These are phyloP conservation scores for Cynodonichthys magdalenae DNA, from an alignment of 2,797 vertebrate genomes.

Conservation along the genomic window DNA sequence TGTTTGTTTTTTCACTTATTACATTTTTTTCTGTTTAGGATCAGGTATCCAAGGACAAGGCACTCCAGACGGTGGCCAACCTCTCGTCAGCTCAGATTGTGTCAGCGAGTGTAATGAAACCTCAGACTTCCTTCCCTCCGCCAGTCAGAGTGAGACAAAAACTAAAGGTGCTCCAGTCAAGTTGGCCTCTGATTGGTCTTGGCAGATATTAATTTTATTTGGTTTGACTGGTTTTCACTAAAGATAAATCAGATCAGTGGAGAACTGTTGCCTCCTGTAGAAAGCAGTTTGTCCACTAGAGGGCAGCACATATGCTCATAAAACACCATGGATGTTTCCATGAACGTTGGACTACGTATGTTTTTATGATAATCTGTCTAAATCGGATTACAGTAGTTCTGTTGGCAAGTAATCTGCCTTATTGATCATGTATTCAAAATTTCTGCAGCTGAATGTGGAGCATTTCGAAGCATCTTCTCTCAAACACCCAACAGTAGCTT, in stretches of 20 bases:
- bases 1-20: slow-evolving; percentile 3
- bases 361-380: no score
- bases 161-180: slow-evolving; percentile 7
- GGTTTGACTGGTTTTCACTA: not conserved
- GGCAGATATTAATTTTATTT: not conserved
- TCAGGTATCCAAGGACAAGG: slow-evolving; percentile 97
- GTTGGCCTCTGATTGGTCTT: not conserved
- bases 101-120: slow-evolving; percentile 93
- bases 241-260: not conserved
- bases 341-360: no score
- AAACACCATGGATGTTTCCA: no score
- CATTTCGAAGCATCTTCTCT: not conserved
- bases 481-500: not conserved
- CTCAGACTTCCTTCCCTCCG: slow-evolving; percentile 88
- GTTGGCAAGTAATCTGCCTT: no score
- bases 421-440: no score
- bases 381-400: no score
- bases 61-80: slow-evolving; percentile 94
- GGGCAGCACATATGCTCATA: not conserved
- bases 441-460: not conserved
- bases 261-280: not conserved
- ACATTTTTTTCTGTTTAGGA: slow-evolving; percentile 77
- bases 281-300: not conserved
- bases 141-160: slow-evolving; percentile 86
- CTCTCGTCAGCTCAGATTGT: slow-evolving; percentile 96